Evolutionary conservation across 2,113 vertebrate genomes (phyloP), one percentile per base, ranked within the genome.

Genomic region (Phalacrocorax aristotelis): DNA sequence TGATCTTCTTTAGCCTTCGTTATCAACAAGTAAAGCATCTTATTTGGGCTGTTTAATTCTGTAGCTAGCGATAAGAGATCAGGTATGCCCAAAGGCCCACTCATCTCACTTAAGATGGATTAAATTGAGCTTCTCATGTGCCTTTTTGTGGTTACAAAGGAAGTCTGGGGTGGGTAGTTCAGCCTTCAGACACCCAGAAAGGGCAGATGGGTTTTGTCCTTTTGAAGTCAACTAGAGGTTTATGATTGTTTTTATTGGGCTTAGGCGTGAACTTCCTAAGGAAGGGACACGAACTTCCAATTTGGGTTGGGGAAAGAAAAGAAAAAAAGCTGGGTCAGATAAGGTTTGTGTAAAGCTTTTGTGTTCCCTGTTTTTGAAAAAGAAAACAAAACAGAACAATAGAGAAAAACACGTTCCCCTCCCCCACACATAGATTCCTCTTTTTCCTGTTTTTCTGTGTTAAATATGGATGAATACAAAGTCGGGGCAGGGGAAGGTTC

Each of bases 301-400:
- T 48, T 27, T 32, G 66, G 11, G 23, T 38, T 70, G 65, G 76
- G 30, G 25, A 46, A 69, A 58, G 65, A 18, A 57, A 52, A 14
- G 48, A 11, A 52, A 30, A n/a, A 66, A 51, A 74, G 23, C 15
- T 66, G 52, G 13, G 30, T 27, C 20, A 32, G 32, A 44, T 54
- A 17, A 86, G 13, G 20, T 19, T 83, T 69, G 7, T 49, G 49
- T 19, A 42, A 89, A 72, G 52, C 32, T 46, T 62, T 49, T 51
- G 6, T 2, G 0, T 64, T 51, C 29, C 54, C 42, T 62, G 7
- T 17, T 85, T 65, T 22, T 36, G 7, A 0, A 17, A 8, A 27
- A 19, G 44, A 65, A 32, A 26, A 13, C 32, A 40, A 34, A 25
- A 16, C 44, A 17, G 42, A 42, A 12, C 42, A 42, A 42, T 13